Evolutionary conservation across 2,888 invertebrate genomes (phyloP).

Genomic region (Criorhina ranunculi): DNA sequence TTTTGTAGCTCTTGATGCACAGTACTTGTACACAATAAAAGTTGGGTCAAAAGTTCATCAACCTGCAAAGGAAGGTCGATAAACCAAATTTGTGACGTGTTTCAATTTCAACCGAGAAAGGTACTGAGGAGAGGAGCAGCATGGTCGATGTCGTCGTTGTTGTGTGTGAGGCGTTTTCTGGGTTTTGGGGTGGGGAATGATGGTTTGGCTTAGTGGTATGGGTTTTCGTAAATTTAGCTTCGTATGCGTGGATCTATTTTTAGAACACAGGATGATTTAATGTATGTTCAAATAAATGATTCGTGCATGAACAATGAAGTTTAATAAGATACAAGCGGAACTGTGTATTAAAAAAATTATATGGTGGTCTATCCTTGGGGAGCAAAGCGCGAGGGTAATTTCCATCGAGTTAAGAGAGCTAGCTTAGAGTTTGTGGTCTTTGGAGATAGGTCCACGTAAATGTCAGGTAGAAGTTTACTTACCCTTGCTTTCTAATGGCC

Average conservation of each 20-base stretch:
- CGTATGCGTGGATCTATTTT: slow-evolving; percentile 68
- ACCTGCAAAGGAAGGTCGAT: slow-evolving; percentile 78
- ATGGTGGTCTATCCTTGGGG: slow-evolving; percentile 26
- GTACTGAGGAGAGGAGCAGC: slow-evolving; percentile 31
- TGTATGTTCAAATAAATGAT: slow-evolving; percentile 69
- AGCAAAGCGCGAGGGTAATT: slow-evolving; percentile 2
- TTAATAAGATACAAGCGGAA: slow-evolving; percentile 43
- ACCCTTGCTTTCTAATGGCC: too few relatives aligned
- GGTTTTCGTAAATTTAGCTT: slow-evolving; percentile 57
- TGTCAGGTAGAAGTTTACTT: too few relatives aligned
- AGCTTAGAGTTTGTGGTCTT: neutral
- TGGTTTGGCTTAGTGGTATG: slow-evolving; percentile 43
- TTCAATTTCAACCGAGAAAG: slow-evolving; percentile 43
- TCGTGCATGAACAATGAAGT: slow-evolving; percentile 56
- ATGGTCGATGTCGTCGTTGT: slow-evolving; percentile 27
- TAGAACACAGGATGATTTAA: slow-evolving; percentile 70
- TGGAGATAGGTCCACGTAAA: too few relatives aligned
- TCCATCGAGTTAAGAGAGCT: neutral
- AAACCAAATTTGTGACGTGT: slow-evolving; percentile 76
- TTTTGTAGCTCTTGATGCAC: slow-evolving; percentile 17
- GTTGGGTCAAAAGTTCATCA: slow-evolving; percentile 79
- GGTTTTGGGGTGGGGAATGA: slow-evolving; percentile 35
- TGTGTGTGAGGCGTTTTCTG: slow-evolving; percentile 41
- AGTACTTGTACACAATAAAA: slow-evolving; percentile 46
- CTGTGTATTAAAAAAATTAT: slow-evolving; percentile 3